These are phyloP conservation scores for Numenius phaeopus DNA, from an alignment of 2,797 vertebrate species.

Conservation along the genomic window DNA sequence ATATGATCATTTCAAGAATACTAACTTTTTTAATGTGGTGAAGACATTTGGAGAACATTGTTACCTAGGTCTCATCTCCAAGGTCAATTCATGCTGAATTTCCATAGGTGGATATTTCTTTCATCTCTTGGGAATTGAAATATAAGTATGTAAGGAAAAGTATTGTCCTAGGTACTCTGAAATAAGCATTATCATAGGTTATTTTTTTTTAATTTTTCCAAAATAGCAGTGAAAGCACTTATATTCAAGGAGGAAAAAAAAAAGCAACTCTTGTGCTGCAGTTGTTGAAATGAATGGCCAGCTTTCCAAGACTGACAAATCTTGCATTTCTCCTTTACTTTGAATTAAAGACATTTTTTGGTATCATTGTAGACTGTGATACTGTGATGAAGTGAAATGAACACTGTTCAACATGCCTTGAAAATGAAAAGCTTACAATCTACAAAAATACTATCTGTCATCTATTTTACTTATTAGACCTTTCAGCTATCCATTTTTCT, in stretches of 20 bases:
- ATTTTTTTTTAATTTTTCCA: neutral
- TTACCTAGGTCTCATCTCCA: neutral
- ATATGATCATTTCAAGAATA: neutral
- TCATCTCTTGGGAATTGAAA: neutral
- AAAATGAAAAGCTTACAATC: neutral
- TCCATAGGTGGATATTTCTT: neutral
- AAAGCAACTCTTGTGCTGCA: neutral
- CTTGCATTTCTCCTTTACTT: neutral
- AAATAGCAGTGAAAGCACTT: neutral
- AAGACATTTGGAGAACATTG: neutral
- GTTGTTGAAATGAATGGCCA: neutral
- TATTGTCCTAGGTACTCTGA: neutral
- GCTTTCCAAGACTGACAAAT: neutral
- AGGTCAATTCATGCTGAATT: neutral
- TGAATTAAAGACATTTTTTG: neutral
- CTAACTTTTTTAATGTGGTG: neutral
- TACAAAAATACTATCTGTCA: neutral
- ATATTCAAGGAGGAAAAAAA: neutral
- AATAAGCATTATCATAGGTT: neutral
- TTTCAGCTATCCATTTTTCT: constrained; percentile 13
- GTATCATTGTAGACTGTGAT: neutral
- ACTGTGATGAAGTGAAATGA: constrained; percentile 22
- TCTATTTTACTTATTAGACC: constrained; percentile 20
- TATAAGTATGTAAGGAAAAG: neutral
- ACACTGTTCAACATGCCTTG: neutral